Evolutionary conservation across 2,113 vertebrate genomes (phyloP).

Genomic region (Corynorhinus townsendii): DNA sequence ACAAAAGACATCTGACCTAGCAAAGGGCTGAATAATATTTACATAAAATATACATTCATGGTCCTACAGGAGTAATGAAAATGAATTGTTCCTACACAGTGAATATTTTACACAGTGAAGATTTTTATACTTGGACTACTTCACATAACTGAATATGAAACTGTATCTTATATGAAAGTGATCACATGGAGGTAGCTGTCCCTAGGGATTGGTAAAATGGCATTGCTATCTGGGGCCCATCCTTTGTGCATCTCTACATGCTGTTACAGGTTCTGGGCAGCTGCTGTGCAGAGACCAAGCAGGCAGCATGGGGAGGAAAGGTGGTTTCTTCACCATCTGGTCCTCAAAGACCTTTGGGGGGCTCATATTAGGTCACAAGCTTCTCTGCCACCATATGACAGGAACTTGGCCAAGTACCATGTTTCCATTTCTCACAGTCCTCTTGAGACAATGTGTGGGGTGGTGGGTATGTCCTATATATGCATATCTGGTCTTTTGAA

Average conservation of each 20-base stretch:
- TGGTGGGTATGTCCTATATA: not conserved
- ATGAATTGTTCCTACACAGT: not conserved
- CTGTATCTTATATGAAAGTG: not conserved
- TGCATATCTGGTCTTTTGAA: conserved; percentile 23
- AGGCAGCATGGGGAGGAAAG: conserved; percentile 22
- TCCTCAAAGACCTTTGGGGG: conserved; percentile 57
- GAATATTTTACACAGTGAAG: not conserved
- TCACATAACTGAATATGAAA: not conserved
- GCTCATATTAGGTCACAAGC: conserved; percentile 51
- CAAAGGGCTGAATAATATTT: not conserved
- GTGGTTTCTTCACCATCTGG: conserved; percentile 61
- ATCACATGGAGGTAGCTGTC: not conserved
- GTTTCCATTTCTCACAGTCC: not conserved
- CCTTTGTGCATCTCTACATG: conserved; percentile 3
- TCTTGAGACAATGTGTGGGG: not conserved
- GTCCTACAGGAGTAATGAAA: not conserved
- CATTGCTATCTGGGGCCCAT: not conserved
- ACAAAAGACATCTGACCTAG: not conserved
- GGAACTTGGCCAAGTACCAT: conserved; percentile 48
- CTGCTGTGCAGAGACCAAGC: conserved; percentile 61
- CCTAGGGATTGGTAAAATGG: conserved; percentile 8
- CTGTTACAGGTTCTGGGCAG: conserved; percentile 30
- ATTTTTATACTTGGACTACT: not conserved
- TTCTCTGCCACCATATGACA: conserved; percentile 51
- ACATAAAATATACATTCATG: not conserved